Base-by-base conservation (phyloP, 2,888 invertebrate genomes). In the Ochlodes sylvanus region DNA sequence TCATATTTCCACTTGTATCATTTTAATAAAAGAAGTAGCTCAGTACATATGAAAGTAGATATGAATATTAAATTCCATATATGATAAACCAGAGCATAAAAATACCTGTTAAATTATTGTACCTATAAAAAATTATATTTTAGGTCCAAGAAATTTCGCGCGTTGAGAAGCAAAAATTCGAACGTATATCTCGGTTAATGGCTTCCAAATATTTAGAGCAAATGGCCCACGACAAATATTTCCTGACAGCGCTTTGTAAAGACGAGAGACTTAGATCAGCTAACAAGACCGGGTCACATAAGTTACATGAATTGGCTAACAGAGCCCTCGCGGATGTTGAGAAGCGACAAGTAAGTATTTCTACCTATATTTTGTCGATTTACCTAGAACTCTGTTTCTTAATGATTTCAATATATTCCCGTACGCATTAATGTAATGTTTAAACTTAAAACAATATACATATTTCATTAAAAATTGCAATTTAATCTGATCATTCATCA, bases 141-240 rank as follows among this genome's bases (percentile, higher is more conserved):
- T 76, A 92, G 92, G 84, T 87, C 54, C 82, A 88, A 81, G 90
- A 90, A 80, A 84, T 88, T 78, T 88, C 90, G 65, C 84, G 84
- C 14, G 82, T 87, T 65, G 88, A 90, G 79, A 88, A 87, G 80
- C 90, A 91, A 70, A 87, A 79, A 75, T 76, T 81, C 60, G 80
- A 88, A 68, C 86, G 87, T 79, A 88, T 89, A 76, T 87, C 87
- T 68, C 86, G 90, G 57, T 77, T 92, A 81, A 91, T 93, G 91
- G 87, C 91, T 61, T 91, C 91, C 60, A 91, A 90, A 81, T 93
- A 92, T 84, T 85, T 93, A 80, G 88, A 89, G 73, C 84, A 89
- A 80, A 93, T 93, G 92, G 91, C 92, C 62, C 89, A 92, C 75
- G 92, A 93, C 80, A 92, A 92, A 83, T 84, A 92, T 82, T 93